phyloP scores from a whole-genome alignment of 2,797 vertebrate genomes.

The Lepidocolaptes lacrymiger region DNA sequence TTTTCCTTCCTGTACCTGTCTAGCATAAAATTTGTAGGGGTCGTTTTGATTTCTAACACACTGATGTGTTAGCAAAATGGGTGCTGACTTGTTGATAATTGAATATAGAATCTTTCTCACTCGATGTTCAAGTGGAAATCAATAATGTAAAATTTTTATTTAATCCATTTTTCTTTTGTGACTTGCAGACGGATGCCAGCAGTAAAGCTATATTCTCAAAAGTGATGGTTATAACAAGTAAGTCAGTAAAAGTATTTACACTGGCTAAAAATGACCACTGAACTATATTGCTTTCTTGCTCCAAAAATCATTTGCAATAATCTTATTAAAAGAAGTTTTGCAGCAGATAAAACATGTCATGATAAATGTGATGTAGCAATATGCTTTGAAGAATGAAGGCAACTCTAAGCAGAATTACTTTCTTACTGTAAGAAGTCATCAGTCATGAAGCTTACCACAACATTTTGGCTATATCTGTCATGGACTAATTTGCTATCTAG shows the following conservation, averaged over 20 bases:
- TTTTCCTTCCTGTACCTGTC: neutral
- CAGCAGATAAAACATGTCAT: neutral
- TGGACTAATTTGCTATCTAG: neutral
- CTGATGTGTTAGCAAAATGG: neutral
- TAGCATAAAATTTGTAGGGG: neutral
- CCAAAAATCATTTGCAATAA: neutral
- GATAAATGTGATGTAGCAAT: neutral
- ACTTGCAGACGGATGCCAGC: conserved; percentile 91
- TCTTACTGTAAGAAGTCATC: neutral
- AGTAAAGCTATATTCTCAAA: conserved; percentile 97
- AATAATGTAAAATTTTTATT: neutral
- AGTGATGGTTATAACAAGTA: conserved; percentile 99
- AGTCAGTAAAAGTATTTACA: conserved; percentile 61
- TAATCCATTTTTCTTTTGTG: conserved; percentile 45
- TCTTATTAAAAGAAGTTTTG: neutral
- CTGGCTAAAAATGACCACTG: neutral
- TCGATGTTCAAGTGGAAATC: neutral
- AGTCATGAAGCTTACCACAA: neutral
- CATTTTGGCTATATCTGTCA: neutral
- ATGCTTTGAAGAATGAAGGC: neutral
- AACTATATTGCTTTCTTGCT: neutral
- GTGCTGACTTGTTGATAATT: neutral
- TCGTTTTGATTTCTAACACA: neutral
- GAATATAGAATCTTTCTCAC: neutral
- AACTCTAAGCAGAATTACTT: neutral